Conservation (phyloP, 1,140 invertebrate genomes). For the Stegodyphus mimosarum region DNA sequence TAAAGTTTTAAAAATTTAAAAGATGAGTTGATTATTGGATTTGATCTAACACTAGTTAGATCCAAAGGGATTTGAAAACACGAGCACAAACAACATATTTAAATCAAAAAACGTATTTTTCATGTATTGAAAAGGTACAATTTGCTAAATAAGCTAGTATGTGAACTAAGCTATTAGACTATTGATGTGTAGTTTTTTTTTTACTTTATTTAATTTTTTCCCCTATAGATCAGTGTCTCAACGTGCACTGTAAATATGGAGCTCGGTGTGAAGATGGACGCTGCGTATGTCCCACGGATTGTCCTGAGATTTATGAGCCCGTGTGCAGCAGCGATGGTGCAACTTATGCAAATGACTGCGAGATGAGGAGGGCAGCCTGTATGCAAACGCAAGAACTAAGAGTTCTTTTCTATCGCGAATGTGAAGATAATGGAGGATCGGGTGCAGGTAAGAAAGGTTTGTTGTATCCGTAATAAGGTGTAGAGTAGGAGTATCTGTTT, state of each 20-base stretch:
- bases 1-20: too few species aligned
- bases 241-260: conserved; percentile 82
- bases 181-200: too few species aligned
- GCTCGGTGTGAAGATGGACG: conserved; percentile 83
- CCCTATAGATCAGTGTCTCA: conserved; percentile 80
- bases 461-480: too few species aligned
- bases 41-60: too few species aligned
- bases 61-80: too few species aligned
- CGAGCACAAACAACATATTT: too few species aligned
- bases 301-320: conserved; percentile 71
- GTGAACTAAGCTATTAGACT: neutral
- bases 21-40: too few species aligned
- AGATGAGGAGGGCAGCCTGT: conserved; percentile 79
- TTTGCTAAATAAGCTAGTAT: neutral
- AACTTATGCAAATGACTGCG: conserved; percentile 87
- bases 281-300: conserved; percentile 85
- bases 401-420: conserved; percentile 84
- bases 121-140: neutral
- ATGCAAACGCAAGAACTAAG: conserved; percentile 66
- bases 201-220: neutral
- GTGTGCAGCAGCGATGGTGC: conserved; percentile 87
- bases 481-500: too few species aligned
- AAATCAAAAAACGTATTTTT: too few species aligned
- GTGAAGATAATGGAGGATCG: conserved; percentile 75
- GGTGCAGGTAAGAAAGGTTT: conserved; percentile 27